A percentile compares a stretch with the other conserved stretches of the same genome.
phyloP scores from a whole-genome alignment of 2,888 invertebrate genomes.

The Eledona agricola region DNA sequence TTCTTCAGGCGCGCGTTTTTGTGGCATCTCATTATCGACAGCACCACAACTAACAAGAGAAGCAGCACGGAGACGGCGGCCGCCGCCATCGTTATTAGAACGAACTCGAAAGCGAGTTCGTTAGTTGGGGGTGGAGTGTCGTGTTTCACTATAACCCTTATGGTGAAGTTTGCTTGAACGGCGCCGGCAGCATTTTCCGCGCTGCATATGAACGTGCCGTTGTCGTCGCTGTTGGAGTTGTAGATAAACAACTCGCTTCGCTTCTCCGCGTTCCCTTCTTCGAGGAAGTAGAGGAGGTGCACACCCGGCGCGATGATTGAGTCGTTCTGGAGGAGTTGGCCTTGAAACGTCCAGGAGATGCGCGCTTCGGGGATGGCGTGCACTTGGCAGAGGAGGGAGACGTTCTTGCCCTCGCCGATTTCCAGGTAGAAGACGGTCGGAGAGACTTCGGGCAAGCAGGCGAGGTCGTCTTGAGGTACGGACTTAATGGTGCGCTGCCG shows the following conservation, averaged over 20 bases:
- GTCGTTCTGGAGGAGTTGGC: constrained; percentile 80
- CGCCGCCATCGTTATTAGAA: constrained; percentile 74
- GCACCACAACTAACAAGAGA: constrained; percentile 72
- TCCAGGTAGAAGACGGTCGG: constrained; percentile 80
- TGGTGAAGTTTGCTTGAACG: constrained; percentile 81
- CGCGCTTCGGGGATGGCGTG: constrained; percentile 83
- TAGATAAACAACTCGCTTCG: constrained; percentile 81
- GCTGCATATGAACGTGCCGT: constrained; percentile 85
- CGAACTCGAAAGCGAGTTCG: constrained; percentile 67
- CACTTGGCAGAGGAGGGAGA: constrained; percentile 83
- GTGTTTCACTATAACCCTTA: constrained; percentile 78
- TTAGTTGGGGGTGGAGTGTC: constrained; percentile 40
- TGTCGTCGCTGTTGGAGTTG: constrained; percentile 80
- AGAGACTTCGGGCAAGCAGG: constrained; percentile 82
- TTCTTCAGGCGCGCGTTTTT: constrained; percentile 60
- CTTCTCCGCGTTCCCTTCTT: constrained; percentile 76
- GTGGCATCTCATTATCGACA: constrained; percentile 67
- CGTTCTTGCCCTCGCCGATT: constrained; percentile 81
- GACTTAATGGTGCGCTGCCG: constrained; percentile 74
- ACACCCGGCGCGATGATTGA: constrained; percentile 73
- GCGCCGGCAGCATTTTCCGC: constrained; percentile 87
- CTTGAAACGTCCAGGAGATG: constrained; percentile 85
- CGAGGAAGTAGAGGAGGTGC: constrained; percentile 75
- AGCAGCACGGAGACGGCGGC: constrained; percentile 72
- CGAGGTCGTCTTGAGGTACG: constrained; percentile 75